A percentile compares a stretch with the other conserved stretches of the same genome.
These are phyloP conservation scores for Liodrosophila aerea DNA, from an alignment of 2,888 invertebrate species.

Conservation along the genomic window DNA sequence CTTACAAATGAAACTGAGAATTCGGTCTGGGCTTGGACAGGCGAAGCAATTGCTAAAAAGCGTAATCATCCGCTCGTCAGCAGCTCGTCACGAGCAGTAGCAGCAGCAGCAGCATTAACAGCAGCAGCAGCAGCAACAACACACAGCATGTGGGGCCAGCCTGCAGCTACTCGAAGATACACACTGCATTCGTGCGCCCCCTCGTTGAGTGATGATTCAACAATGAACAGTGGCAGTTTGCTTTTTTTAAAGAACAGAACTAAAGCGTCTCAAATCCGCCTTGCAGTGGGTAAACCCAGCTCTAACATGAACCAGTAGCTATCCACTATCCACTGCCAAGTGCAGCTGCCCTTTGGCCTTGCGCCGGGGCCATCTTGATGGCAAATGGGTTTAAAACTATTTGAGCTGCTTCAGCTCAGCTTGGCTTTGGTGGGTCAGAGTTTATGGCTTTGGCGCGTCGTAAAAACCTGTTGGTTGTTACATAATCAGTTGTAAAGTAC, in stretches of 20 bases:
- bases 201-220: constrained; percentile 68
- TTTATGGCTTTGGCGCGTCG: constrained; percentile 68
- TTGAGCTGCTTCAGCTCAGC: constrained; percentile 65
- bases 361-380: constrained; percentile 23
- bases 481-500: constrained; percentile 55
- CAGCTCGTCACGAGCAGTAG: constrained; percentile 58
- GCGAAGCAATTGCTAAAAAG: constrained; percentile 64
- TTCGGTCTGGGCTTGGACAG: constrained; percentile 29
- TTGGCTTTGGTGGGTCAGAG: constrained; percentile 73
- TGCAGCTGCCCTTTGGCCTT: constrained; percentile 38
- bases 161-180: constrained; percentile 37
- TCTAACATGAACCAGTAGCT: neutral
- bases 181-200: neutral
- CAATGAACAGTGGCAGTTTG: constrained; percentile 72
- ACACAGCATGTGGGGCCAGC: constrained; percentile 52
- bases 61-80: constrained; percentile 72
- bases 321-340: constrained; percentile 23
- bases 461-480: constrained; percentile 68
- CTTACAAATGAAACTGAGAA: neutral
- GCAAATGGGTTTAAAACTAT: constrained; percentile 68
- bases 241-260: constrained; percentile 36
- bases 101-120: constrained; percentile 9
- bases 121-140: constrained; percentile 7
- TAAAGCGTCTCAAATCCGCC: constrained; percentile 31
- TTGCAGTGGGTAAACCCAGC: constrained; percentile 34